phyloP scores from a whole-genome alignment of 2,113 vertebrate species.

The Syngnathus floridae region DNA sequence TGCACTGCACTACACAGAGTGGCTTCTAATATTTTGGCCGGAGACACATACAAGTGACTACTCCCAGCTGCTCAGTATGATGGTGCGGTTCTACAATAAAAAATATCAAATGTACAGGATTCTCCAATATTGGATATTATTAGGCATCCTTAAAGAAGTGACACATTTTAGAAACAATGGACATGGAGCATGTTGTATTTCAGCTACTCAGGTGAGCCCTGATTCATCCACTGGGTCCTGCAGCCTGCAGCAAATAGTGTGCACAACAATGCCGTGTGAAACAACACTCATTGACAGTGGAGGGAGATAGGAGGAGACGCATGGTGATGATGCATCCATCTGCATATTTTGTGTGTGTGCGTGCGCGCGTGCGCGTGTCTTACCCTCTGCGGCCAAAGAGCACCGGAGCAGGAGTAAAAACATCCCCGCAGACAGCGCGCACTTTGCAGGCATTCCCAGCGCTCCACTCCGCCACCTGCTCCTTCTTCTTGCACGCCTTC shows the following conservation, averaged over 20 bases:
- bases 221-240: slow-evolving; percentile 21
- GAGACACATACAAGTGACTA: background rate
- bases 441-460: slow-evolving; percentile 53
- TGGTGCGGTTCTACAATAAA: background rate
- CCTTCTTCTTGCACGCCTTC: slow-evolving; percentile 42
- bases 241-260: slow-evolving; percentile 26
- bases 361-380: slow-evolving; percentile 24
- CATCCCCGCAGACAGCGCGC: slow-evolving; percentile 58
- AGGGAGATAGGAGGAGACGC: slow-evolving; percentile 9
- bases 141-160: background rate
- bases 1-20: slow-evolving; percentile 1
- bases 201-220: slow-evolving; percentile 8
- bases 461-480: slow-evolving; percentile 41
- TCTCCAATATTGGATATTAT: background rate
- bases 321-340: slow-evolving; percentile 12
- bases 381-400: slow-evolving; percentile 66
- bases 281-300: slow-evolving; percentile 16
- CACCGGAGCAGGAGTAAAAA: slow-evolving; percentile 59
- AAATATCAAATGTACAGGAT: background rate
- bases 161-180: background rate
- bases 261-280: slow-evolving; percentile 26
- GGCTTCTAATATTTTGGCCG: background rate
- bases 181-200: background rate
- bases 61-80: background rate
- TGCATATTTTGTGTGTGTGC: background rate